Evolutionary conservation across 1,140 invertebrate genomes (phyloP), one percentile per base, ranked within the genome.

Genomic region (Frieseomelitta varia): DNA sequence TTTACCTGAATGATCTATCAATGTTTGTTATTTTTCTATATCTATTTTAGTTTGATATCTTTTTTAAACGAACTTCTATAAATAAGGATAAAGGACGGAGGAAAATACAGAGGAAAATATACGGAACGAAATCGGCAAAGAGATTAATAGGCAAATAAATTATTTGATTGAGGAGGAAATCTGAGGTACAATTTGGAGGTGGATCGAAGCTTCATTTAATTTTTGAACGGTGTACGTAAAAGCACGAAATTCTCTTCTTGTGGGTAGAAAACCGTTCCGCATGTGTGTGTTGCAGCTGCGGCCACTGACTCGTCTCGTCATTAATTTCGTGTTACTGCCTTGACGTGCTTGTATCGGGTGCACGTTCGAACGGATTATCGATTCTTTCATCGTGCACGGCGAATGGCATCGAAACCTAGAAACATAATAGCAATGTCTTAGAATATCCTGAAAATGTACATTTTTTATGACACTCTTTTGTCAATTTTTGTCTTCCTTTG

Each of bases 251-350:
- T 27, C 72, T 74, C n/a, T 53, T 47, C n/a, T 63, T 27, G 2
- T 27, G 19, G 19, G 15, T 53, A n/a, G 53, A 27, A 75, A 65
- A 75, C 67, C 39, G 58, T 69, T 81, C 19, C 47, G 24, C 65
- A 14, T 53, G 71, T 65, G 71, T 65, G 58, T 55, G n/a, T 17
- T 53, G 56, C 21, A 65, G 27, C 47, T 81, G 58, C 58, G 71
- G 55, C 71, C 34, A 55, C 55, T 61, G 34, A 75, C 79, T 81
- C 19, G n/a, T 34, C 53, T 27, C 56, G 34, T 68, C 74, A 81
- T 81, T 81, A 81, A 81, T 81, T 81, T 81, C 71, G 51, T 67
- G 47, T 73, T 81, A 75, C 47, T 68, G 51, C 77, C 47, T 68
- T 24, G 30, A 21, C 47, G 39, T 55, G 76, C 56, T 51, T 30